These are phyloP conservation scores for Colius striatus DNA, from an alignment of 2,113 vertebrate species.

Conservation along the genomic window DNA sequence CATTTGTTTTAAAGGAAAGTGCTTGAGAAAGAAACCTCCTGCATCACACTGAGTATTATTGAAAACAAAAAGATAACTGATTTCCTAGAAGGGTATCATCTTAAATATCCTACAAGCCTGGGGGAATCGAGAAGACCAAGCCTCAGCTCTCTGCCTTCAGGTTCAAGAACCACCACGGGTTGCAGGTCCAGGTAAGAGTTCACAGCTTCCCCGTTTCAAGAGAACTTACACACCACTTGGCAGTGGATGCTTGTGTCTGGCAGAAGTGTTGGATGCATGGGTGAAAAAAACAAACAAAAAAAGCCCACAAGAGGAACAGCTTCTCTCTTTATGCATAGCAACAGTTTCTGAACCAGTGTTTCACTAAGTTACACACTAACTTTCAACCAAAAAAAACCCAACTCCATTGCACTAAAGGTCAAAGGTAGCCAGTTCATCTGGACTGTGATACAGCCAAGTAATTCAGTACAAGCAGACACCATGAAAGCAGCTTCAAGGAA, in stretches of 20 bases:
- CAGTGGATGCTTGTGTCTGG: background rate
- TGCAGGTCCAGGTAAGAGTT: background rate
- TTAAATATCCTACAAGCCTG: conserved; percentile 29
- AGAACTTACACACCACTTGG: background rate
- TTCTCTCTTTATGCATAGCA: conserved; percentile 59
- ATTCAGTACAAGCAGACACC: conserved; percentile 63
- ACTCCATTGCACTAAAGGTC: conserved; percentile 74
- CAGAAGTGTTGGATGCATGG: conserved; percentile 40
- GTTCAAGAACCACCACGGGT: background rate
- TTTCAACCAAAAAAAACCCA: conserved; percentile 23
- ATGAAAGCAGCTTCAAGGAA: conserved; percentile 74
- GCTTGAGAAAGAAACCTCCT: conserved; percentile 64
- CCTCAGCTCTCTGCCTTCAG: background rate
- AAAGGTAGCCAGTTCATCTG: conserved; percentile 48
- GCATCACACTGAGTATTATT: conserved; percentile 50
- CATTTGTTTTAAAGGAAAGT: conserved; percentile 66
- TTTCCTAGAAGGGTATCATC: conserved; percentile 27
- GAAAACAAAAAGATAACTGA: conserved; percentile 16
- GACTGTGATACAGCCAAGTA: conserved; percentile 36
- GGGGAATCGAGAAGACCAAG: background rate
- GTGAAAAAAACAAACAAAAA: background rate
- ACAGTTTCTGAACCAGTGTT: conserved; percentile 77
- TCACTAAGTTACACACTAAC: conserved; percentile 68
- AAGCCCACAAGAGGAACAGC: background rate
- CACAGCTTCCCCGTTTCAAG: conserved; percentile 57